A percentile compares a stretch with the other conserved stretches of the same genome.
Conservation (phyloP, 1,140 invertebrate genomes). For the Tribolium madens region DNA sequence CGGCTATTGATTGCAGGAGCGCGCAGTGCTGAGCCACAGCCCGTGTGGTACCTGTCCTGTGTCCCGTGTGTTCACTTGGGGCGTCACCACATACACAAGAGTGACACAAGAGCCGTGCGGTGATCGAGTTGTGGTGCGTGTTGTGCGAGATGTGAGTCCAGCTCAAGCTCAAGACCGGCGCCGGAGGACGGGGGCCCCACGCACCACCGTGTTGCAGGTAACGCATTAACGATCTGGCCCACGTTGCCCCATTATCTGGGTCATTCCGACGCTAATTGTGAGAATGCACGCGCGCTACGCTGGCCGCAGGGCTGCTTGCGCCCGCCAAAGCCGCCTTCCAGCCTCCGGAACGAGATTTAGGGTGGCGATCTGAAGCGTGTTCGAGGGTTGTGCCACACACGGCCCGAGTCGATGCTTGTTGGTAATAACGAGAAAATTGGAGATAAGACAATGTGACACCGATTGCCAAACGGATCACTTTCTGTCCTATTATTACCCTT, state of each 20-base stretch:
- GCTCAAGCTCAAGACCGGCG: slow-evolving; percentile 18
- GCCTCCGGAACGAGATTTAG: not conserved
- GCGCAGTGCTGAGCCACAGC: slow-evolving; percentile 58
- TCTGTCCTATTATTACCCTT: not conserved
- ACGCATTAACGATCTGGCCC: slow-evolving; percentile 26
- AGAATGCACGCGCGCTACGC: not conserved
- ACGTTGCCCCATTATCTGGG: slow-evolving; percentile 18
- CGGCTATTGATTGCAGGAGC: slow-evolving; percentile 58
- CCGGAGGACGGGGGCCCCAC: slow-evolving; percentile 24
- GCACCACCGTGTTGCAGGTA: slow-evolving; percentile 33
- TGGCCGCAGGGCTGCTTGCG: not conserved
- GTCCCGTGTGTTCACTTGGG: slow-evolving; percentile 60
- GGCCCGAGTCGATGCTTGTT: not conserved
- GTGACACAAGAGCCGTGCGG: slow-evolving; percentile 35
- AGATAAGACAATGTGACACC: not conserved
- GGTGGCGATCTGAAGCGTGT: not conserved
- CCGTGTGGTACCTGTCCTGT: slow-evolving; percentile 55
- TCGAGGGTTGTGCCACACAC: not conserved
- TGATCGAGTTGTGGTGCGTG: slow-evolving; percentile 49
- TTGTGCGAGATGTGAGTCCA: slow-evolving; percentile 50
- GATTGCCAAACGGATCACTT: not conserved
- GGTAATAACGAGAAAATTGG: not conserved
- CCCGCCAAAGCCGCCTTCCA: not conserved
- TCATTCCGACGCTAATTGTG: not conserved
- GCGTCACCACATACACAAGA: slow-evolving; percentile 58